Conservation (phyloP, 2,113 vertebrate genomes). For the Vidua macroura region DNA sequence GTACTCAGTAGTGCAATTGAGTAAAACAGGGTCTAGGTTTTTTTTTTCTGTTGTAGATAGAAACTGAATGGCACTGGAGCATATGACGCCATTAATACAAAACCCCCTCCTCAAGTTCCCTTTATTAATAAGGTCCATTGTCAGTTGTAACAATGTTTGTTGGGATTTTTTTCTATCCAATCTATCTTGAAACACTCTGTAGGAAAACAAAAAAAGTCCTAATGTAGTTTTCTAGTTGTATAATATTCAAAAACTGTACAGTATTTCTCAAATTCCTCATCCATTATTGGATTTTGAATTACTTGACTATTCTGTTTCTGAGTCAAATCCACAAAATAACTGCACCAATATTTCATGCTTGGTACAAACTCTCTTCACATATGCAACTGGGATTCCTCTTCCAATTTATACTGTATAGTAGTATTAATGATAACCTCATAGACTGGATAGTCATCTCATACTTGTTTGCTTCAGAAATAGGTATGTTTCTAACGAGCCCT, state of each 20-base stretch:
- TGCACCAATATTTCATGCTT: slow-evolving; percentile 50
- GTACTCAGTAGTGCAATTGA: slow-evolving; percentile 77
- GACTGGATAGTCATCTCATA: slow-evolving; percentile 74
- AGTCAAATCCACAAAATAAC: slow-evolving; percentile 57
- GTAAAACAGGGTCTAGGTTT: slow-evolving; percentile 65
- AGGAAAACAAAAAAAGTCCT: slow-evolving; percentile 47
- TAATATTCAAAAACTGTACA: slow-evolving; percentile 60
- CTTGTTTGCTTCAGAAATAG: slow-evolving; percentile 66
- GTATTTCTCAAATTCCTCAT: slow-evolving; percentile 59
- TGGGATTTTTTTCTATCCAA: slow-evolving; percentile 22
- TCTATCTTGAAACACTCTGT: slow-evolving; percentile 48
- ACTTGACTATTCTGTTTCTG: slow-evolving; percentile 74
- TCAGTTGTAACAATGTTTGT: slow-evolving; percentile 35
- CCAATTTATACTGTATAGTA: slow-evolving; percentile 57
- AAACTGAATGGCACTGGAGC: slow-evolving; percentile 27
- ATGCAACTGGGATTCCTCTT: slow-evolving; percentile 68
- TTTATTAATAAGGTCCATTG: slow-evolving; percentile 13
- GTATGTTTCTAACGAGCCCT: slow-evolving; percentile 61
- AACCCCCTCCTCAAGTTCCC: background rate
- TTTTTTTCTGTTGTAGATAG: slow-evolving; percentile 41
- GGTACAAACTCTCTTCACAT: slow-evolving; percentile 62
- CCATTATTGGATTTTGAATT: slow-evolving; percentile 72
- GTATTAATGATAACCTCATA: slow-evolving; percentile 47
- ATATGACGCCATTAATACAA: background rate
- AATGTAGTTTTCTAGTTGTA: slow-evolving; percentile 54